Percentiles rank a stretch among this genome's conserved stretches.
These are phyloP conservation scores for Brachionus calyciflorus DNA, from an alignment of 1,140 invertebrate genomes.

Conservation along the genomic window DNA sequence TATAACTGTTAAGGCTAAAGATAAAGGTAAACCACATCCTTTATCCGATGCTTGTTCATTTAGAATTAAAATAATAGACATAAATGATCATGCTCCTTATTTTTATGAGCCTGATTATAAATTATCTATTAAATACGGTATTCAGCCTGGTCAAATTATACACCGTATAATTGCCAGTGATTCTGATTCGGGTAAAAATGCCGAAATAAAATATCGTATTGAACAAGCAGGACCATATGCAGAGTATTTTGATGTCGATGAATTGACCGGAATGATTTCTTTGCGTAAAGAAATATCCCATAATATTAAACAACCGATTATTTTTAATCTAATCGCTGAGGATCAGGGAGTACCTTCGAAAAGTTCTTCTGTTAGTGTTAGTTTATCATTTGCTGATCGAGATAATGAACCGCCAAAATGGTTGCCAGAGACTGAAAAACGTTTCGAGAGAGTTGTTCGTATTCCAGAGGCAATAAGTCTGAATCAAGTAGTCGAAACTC, in stretches of 20 bases:
- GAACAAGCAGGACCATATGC: conserved; percentile 1
- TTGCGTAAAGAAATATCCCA: background rate
- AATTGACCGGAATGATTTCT: conserved; percentile 31
- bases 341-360: background rate
- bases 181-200: conserved; percentile 44
- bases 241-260: conserved; percentile 25
- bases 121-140: conserved; percentile 21
- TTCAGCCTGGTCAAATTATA: conserved; percentile 23
- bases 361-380: background rate
- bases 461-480: conserved; percentile 17
- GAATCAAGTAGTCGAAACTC: conserved; percentile 39
- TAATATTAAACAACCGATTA: background rate
- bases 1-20: conserved; percentile 52
- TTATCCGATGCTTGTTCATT: conserved; percentile 35
- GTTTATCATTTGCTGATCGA: conserved; percentile 24
- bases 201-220: conserved; percentile 40
- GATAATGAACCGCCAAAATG: conserved; percentile 40
- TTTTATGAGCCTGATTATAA: conserved; percentile 45
- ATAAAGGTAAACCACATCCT: conserved; percentile 49
- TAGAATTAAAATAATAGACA: conserved; percentile 20
- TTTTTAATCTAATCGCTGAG: conserved; percentile 28
- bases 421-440: conserved; percentile 23
- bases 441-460: conserved; percentile 10
- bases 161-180: conserved; percentile 38
- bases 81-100: conserved; percentile 46